These are phyloP conservation scores for Gryon sp. DNA, from an alignment of 1,140 invertebrate species.

Conservation along the genomic window DNA sequence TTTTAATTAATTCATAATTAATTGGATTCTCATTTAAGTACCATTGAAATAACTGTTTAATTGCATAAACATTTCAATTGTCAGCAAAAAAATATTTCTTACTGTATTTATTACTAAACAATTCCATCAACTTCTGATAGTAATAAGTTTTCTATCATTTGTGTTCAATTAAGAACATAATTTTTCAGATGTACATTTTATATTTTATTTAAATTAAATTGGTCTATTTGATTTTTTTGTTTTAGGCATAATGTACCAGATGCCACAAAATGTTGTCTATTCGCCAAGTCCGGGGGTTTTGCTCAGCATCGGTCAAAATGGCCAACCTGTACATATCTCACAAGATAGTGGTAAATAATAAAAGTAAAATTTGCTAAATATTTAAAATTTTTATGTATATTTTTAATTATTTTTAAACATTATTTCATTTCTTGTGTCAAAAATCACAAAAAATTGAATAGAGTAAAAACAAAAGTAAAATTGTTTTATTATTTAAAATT, in stretches of 20 bases:
- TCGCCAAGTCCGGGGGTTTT: constrained; percentile 75
- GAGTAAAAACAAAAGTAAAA: background rate
- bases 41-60: constrained; percentile 35
- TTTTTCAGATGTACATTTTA: background rate
- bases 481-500: too few species aligned
- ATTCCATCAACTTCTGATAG: background rate
- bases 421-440: too few species aligned
- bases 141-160: too few species aligned
- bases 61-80: constrained; percentile 42
- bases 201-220: too few species aligned
- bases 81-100: too few species aligned
- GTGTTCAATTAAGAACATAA: too few species aligned
- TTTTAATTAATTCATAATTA: constrained; percentile 61
- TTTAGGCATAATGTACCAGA: constrained; percentile 77
- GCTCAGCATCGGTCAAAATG: constrained; percentile 76
- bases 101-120: too few species aligned
- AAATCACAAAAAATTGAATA: too few species aligned
- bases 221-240: constrained; percentile 65
- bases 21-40: constrained; percentile 39
- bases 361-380: background rate
- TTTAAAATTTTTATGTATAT: background rate
- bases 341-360: constrained; percentile 75
- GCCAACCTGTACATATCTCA: constrained; percentile 77
- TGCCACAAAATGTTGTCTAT: constrained; percentile 77
- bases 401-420: background rate